Base-by-base conservation (phyloP, 2,888 invertebrate species). In the Pollenia griseotomentosa region DNA sequence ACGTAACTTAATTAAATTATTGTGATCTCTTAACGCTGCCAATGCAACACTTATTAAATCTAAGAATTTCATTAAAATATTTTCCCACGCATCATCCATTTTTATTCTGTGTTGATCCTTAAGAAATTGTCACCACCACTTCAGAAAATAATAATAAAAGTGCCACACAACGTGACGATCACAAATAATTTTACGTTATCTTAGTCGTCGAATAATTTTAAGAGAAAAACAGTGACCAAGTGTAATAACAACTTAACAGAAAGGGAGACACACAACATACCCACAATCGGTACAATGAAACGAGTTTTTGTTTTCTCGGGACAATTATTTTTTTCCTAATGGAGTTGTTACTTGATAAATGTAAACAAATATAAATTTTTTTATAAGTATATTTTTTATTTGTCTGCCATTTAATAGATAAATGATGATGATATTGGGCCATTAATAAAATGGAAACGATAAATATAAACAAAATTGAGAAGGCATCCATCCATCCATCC, bases 351-450 rank as follows among this genome's bases (percentile, higher is more conserved):
- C 46, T 78, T 65, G 55, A 42, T 59, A 23, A 83, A 78, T 83
- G 83, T 83, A 83, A 83, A 83, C 83, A 83, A 78, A 83, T 59
- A 61, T 8, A 12, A 71, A 5, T 23, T 48, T 33, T 40, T 51
- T 63, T 42, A 42, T 63, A 33, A 23, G 10, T 61, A 33, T n/a
- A 51, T 51, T 46, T 78, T 83, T 75, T 77, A 77, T 83, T 77
- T 83, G 83, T 77, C 83, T 83, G 83, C 55, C 70, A 83, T 83
- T 83, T 83, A 83, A 83, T 78, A 78, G 77, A 83, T 46, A 68
- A 68, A 83, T 77, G 77, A 83, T 48, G 83, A 83, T 71, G 78
- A 83, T 65, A 83, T 73, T 66, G 78, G 40, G 57, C 55, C 70
- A 71, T 71, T 77, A 77, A 71, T 55, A 81, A 63, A 77, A 70